Conservation (phyloP, 2,113 vertebrate species). For the Oophaga pumilio region DNA sequence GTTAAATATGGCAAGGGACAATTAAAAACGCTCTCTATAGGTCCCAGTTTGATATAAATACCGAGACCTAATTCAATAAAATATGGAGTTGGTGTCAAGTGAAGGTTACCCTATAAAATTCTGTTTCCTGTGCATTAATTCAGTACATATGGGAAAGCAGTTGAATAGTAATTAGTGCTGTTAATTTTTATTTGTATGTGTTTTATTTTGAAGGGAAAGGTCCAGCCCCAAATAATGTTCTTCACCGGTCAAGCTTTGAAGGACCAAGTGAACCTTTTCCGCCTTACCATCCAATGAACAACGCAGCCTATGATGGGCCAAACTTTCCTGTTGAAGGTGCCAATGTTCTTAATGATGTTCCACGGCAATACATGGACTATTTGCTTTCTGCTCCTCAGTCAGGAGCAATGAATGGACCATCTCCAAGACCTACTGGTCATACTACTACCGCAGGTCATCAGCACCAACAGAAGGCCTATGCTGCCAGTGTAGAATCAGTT, state of each 20-base stretch:
- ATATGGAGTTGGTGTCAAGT: background rate
- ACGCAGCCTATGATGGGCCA: conserved; percentile 81
- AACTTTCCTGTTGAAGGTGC: conserved; percentile 79
- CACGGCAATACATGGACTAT: conserved; percentile 87
- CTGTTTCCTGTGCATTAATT: background rate
- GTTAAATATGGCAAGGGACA: background rate
- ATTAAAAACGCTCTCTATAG: background rate
- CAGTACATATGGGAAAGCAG: background rate
- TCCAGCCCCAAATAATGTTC: conserved; percentile 78
- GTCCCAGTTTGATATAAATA: background rate
- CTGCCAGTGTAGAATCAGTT: conserved; percentile 78
- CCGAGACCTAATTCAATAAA: too few species aligned
- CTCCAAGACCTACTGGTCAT: conserved; percentile 79
- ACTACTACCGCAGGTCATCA: conserved; percentile 70
- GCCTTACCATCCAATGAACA: conserved; percentile 83
- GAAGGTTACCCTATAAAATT: background rate
- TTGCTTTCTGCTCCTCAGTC: conserved; percentile 80
- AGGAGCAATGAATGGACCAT: conserved; percentile 76
- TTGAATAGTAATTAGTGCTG: background rate
- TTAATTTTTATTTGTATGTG: conserved; percentile 54
- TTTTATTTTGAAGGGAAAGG: conserved; percentile 79
- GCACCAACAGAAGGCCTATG: conserved; percentile 81
- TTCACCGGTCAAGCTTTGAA: conserved; percentile 84
- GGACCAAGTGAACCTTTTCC: conserved; percentile 82
- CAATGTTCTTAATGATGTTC: conserved; percentile 76